phyloP scores from a whole-genome alignment of 2,797 vertebrate species.

The Lagothrix lagotricha region DNA sequence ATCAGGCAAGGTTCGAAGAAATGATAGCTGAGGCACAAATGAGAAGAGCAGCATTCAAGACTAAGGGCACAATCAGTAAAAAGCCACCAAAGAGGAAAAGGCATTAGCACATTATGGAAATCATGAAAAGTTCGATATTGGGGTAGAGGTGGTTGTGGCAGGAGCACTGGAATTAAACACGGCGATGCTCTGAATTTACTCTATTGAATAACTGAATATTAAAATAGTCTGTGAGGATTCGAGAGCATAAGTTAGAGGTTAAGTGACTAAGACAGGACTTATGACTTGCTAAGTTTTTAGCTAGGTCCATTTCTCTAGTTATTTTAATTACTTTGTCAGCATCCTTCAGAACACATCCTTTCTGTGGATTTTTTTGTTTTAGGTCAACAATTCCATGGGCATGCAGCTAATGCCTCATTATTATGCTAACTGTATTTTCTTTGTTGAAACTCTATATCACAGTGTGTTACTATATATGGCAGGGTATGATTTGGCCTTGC shows the following conservation, averaged over 20 bases:
- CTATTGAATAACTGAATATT: conserved; percentile 68
- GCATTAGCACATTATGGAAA: conserved; percentile 28
- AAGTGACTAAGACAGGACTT: conserved; percentile 76
- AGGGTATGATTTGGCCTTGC: conserved; percentile 73
- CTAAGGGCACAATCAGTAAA: neutral
- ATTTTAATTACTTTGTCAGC: conserved; percentile 77
- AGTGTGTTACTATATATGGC: conserved; percentile 73
- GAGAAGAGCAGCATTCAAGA: neutral
- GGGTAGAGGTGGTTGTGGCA: conserved; percentile 19
- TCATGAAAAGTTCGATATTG: neutral
- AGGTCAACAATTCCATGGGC: conserved; percentile 77
- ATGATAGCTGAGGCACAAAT: neutral
- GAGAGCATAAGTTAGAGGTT: conserved; percentile 68
- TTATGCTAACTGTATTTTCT: conserved; percentile 79
- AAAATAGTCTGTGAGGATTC: conserved; percentile 59
- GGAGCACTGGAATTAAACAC: conserved; percentile 48
- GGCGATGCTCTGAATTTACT: conserved; percentile 46
- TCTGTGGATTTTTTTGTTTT: conserved; percentile 71
- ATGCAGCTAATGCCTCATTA: conserved; percentile 76
- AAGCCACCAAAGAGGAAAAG: neutral
- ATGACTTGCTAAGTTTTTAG: conserved; percentile 69
- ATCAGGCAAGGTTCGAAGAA: neutral
- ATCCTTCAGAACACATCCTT: conserved; percentile 67
- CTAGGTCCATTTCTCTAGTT: conserved; percentile 64
- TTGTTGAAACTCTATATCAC: conserved; percentile 73